Conservation (phyloP, 2,113 vertebrate species). For the Nerophis lumbriciformis region DNA sequence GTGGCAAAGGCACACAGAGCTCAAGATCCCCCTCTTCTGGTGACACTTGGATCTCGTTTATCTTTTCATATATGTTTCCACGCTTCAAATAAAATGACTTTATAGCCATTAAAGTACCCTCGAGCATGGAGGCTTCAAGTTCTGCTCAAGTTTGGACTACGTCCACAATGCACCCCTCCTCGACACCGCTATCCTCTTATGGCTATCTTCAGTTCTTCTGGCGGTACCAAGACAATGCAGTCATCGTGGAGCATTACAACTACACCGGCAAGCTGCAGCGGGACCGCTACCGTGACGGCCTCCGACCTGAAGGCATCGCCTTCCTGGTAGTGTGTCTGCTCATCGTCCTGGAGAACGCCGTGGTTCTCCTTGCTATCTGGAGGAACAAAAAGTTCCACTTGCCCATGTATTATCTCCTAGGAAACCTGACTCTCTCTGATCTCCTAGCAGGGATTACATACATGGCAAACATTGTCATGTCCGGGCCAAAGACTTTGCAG, state of each 20-base stretch:
- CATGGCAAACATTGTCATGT: conserved; percentile 82
- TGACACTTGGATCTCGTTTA: neutral
- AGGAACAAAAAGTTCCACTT: conserved; percentile 86
- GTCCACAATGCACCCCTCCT: neutral
- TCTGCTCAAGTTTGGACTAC: conserved; percentile 20
- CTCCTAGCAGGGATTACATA: conserved; percentile 84
- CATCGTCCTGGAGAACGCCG: conserved; percentile 83
- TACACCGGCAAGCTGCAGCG: conserved; percentile 79
- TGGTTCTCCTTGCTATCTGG: conserved; percentile 82
- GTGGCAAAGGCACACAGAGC: conserved; percentile 28
- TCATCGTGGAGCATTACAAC: conserved; percentile 82
- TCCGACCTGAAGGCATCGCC: conserved; percentile 73
- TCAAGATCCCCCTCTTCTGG: conserved; percentile 52
- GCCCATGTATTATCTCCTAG: conserved; percentile 87
- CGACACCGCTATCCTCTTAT: conserved; percentile 15
- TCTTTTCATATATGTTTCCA: neutral
- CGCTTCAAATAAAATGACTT: conserved; percentile 34
- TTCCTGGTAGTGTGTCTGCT: conserved; percentile 80
- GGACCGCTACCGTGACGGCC: conserved; percentile 68
- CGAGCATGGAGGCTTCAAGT: conserved; percentile 52
- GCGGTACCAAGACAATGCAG: conserved; percentile 70
- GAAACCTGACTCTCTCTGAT: conserved; percentile 86
- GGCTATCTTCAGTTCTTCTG: conserved; percentile 56
- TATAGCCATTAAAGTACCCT: conserved; percentile 28
- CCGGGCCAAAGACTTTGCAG: conserved; percentile 76